Base-by-base conservation (phyloP, 2,888 invertebrate species). In the Lochmaea capreae region DNA sequence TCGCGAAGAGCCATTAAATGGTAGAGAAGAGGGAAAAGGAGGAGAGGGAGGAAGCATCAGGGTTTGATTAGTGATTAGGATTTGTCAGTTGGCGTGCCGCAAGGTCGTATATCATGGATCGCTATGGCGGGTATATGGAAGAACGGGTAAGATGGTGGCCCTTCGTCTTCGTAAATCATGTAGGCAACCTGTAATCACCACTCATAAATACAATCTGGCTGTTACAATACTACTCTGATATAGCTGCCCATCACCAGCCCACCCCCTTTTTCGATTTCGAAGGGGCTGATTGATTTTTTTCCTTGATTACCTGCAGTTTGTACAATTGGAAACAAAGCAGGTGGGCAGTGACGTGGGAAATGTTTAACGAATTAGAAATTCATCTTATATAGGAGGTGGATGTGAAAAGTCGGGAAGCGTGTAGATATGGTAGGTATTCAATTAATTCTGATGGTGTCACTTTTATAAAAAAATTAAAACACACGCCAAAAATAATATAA, bases 51-150 rank as follows among this genome's bases (percentile, higher is more conserved):
- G 26, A 63, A 16, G 14, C 52, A 62, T 62, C 46, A 65, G 71
- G 74, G 67, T 79, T 81, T 81, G 81, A 81, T 81, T 81, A 79
- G 81, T 81, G 81, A 82, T 80, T 80, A 80, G 80, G 71, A 79
- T 76, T 80, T 78, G 82, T 82, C 82, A 82, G 82, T 76, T 83
- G 82, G 83, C 83, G 83, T 83, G 83, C 81, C 80, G 77, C 76
- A 76, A 75, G 76, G 79, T 81, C 78, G 80, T 83, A 80, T 79
- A 83, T 83, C 82, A 83, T 74, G 54, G 67, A 69, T 67, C 72
- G 76, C 33, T 43, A 18, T 18, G 62, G 42, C 62, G 62, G 62
- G 12, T 63, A 43, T 63, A 43, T 43, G 16, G 49, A 67, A 26
- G 63, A 63, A 42, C 71, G 73, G 78, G 74, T 79, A 82, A 81